Conservation (phyloP, 2,113 vertebrate genomes). For the Oxygymnocypris stewartii region DNA sequence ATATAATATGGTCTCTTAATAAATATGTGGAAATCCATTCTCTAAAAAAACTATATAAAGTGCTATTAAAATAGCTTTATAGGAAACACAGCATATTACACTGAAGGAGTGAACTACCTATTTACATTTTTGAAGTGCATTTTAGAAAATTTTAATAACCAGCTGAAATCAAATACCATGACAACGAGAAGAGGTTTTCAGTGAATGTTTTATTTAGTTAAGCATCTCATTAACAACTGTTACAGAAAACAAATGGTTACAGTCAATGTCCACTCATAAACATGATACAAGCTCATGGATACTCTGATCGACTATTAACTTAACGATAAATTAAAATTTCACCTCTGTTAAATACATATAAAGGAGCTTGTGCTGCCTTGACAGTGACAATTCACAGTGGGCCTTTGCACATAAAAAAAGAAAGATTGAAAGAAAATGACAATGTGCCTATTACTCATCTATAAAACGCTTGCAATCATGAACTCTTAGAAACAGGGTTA, state of each 20-base stretch:
- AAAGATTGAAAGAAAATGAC: not conserved
- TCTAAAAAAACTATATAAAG: too few relatives aligned
- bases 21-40: not conserved
- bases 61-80: not conserved
- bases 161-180: not conserved
- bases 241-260: constrained; percentile 34
- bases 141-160: not conserved
- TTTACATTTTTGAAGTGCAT: not conserved
- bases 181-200: not conserved
- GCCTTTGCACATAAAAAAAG: constrained; percentile 14
- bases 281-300: not conserved
- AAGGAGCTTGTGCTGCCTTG: constrained; percentile 13
- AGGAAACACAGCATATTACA: not conserved
- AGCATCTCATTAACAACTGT: constrained; percentile 27
- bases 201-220: constrained; percentile 45
- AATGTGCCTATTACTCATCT: not conserved
- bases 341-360: constrained; percentile 47
- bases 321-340: constrained; percentile 31
- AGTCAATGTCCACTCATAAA: constrained; percentile 1
- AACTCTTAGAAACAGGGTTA: constrained; percentile 4
- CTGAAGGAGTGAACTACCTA: not conserved
- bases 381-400: constrained; percentile 19
- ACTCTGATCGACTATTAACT: not conserved
- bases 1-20: not conserved
- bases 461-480: constrained; percentile 31